phyloP scores from a whole-genome alignment of 2,888 invertebrate species.

The Microplitis manilae region DNA sequence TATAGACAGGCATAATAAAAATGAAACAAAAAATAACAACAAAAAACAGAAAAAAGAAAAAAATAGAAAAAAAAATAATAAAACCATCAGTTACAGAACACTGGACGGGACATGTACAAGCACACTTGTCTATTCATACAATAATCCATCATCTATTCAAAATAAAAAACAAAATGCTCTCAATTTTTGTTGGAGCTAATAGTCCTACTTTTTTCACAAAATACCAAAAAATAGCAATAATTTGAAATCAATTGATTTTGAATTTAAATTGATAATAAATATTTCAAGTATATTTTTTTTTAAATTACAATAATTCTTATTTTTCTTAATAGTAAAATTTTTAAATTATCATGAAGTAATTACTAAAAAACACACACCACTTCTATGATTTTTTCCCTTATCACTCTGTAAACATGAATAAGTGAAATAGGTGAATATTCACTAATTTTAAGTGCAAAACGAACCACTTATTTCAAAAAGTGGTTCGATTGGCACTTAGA shows the following conservation, averaged over 20 bases:
- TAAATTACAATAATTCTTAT: neutral
- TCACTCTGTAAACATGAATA: too few relatives aligned
- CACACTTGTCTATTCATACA: slow-evolving; percentile 22
- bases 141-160: slow-evolving; percentile 25
- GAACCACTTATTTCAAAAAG: too few relatives aligned
- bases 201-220: neutral
- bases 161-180: slow-evolving; percentile 3
- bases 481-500: too few relatives aligned
- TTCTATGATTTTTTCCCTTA: too few relatives aligned
- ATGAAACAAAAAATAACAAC: neutral
- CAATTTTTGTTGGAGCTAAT: neutral
- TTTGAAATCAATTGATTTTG: neutral
- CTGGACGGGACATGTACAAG: slow-evolving; percentile 11
- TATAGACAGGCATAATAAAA: neutral
- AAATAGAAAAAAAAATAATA: slow-evolving; percentile 6
- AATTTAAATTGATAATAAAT: too few relatives aligned
- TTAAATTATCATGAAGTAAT: too few relatives aligned
- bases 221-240: neutral
- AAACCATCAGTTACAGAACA: slow-evolving; percentile 27
- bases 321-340: too few relatives aligned
- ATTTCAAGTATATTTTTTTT: neutral
- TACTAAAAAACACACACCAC: too few relatives aligned
- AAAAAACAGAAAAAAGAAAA: neutral
- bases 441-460: too few relatives aligned
- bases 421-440: too few relatives aligned